Base-by-base conservation (phyloP, 2,113 vertebrate species). In the Rhea americana region DNA sequence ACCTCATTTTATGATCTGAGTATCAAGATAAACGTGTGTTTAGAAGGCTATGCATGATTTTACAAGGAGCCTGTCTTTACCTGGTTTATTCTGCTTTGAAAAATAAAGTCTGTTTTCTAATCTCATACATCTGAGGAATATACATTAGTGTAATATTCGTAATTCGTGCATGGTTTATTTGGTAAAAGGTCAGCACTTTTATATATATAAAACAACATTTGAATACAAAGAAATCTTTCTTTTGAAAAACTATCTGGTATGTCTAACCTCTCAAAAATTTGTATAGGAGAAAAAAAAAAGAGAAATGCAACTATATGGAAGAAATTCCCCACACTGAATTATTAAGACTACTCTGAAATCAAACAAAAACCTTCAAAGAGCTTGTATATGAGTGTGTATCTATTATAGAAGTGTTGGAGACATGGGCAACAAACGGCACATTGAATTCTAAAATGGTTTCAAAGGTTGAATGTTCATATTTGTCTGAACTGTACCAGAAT, bases 371-470 rank as follows among this genome's bases (percentile, higher is more conserved):
- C 51, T 47, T 75, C 45, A 41, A 77, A 87, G 41, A 55, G 8
- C 2, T 58, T 32, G 5, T 37, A 53, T 93, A 81, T 78, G 45
- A 75, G 30, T 79, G 10, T 76, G 30, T 73, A 61, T 11, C 18
- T 95, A 5, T 47, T 47, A 68, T 2, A 87, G 21, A 65, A 86
- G 71, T 30, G 13, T 45, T 92, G 43, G 37, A 73, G 65, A 66
- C 14, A 3, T 19, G 11, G 87, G 26, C 19, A 45, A 80, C 39
- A 82, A 63, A 61, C 61, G 26, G 6, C 25, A 79, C 66, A 74
- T 25, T 89, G 85, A 83, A 93, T 95, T 93, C 28, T 91, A 63
- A 86, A 41, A 5, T 37, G 8, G 9, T 78, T 93, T 84, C 81
- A 15, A 47, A 53, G 35, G 35, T n/a, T 87, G 8, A 56, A 70